Evolutionary conservation across 2,797 vertebrate species (phyloP), one percentile per base, ranked within the genome.

Genomic region (Nannoperca obscura): DNA sequence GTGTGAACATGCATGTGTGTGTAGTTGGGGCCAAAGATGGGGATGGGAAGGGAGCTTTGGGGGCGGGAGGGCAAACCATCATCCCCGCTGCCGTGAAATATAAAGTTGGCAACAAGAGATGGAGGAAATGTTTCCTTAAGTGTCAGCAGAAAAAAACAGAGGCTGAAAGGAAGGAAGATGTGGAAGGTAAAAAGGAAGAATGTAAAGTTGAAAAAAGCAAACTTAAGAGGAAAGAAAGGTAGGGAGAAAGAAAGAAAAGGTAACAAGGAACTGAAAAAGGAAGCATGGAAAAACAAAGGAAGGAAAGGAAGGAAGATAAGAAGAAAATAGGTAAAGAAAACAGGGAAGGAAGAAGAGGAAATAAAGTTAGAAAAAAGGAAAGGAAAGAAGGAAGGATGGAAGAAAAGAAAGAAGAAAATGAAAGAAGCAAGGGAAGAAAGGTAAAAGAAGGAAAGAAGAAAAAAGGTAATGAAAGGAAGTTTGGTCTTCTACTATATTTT

Each of bases 51-150:
- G 70, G 54, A 73, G 49, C 70, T 80, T 50, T 71, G 73, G 82
- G 68, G 76, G 64, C 19, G 46, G 76, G 68, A 83, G 83, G 84
- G 85, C 83, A 83, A 78, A 89, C 65, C 63, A 74, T 88, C 86
- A 78, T 80, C 76, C 76, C 78, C 3, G 81, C 90, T 93, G 87
- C 82, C 84, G 88, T 90, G 88, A 85, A 88, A 91, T 85, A 90
- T 79, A 74, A 80, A 88, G 72, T 91, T 93, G 92, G 89, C 84
- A 88, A 71, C 1, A 15, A 68, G 62, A 71, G 77, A 68, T 69
- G 68, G 62, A 82, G 76, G 78, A 88, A 91, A 81, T 81, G 71
- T 88, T 90, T 92, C 63, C 76, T 83, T 75, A 86, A 81, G 84
- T 86, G 88, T 84, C 76, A 76, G 65, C 66, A 52, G 71, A 68